Conservation (phyloP, 2,113 vertebrate genomes). For the Bubo scandiacus region DNA sequence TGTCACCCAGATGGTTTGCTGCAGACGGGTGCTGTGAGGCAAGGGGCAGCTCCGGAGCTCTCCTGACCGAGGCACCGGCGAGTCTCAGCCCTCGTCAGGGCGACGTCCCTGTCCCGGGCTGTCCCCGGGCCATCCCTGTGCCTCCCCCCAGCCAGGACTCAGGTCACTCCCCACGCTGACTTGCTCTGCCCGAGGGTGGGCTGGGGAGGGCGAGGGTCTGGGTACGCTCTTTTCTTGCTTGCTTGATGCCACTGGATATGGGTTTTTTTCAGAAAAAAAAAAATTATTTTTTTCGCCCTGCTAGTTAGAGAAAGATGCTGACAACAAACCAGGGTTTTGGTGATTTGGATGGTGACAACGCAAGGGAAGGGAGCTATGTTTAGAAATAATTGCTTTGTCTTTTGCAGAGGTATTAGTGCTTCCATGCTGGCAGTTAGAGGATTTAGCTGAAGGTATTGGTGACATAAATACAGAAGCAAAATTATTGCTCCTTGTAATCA, state of each 20-base stretch:
- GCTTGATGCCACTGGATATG: neutral
- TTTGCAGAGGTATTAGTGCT: slow-evolving; percentile 48
- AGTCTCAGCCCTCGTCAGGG: no score
- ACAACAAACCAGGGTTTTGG: neutral
- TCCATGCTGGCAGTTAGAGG: slow-evolving; percentile 26
- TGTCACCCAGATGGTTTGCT: neutral
- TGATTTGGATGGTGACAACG: slow-evolving; percentile 5
- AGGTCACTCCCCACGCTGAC: neutral
- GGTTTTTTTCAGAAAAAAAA: neutral
- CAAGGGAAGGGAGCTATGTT: slow-evolving; percentile 46
- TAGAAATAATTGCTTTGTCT: slow-evolving; percentile 69
- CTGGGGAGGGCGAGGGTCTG: accelerated
- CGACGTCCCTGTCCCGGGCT: accelerated
- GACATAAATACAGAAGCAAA: neutral
- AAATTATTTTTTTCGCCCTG: neutral
- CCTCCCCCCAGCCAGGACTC: no score
- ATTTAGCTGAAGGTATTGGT: slow-evolving; percentile 39
- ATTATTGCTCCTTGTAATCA: neutral
- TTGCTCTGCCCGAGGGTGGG: accelerated
- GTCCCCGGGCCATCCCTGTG: neutral
- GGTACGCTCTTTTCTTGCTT: neutral
- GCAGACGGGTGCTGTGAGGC: neutral
- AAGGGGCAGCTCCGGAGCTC: neutral
- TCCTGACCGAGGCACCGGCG: accelerated
- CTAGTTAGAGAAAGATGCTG: neutral